These are phyloP conservation scores for Oophaga sylvatica DNA, from an alignment of 2,797 vertebrate species.

Conservation along the genomic window DNA sequence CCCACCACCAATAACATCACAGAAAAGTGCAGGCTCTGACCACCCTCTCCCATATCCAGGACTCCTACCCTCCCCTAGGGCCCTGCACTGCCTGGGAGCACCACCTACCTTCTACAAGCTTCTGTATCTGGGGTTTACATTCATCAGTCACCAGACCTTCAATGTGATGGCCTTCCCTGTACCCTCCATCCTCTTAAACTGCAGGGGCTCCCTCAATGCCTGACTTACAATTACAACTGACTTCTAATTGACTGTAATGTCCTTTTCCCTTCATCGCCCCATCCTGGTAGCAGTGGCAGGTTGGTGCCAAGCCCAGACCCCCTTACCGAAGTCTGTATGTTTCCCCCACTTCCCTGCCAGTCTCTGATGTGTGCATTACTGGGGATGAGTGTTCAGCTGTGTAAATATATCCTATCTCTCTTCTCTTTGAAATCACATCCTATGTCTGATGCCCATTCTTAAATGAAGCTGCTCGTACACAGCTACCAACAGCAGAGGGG, in stretches of 20 bases:
- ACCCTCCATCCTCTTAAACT: not conserved
- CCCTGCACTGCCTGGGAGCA: slow-evolving; percentile 24
- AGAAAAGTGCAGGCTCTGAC: slow-evolving; percentile 35
- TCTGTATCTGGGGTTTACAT: slow-evolving; percentile 55
- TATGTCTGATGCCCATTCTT: slow-evolving; percentile 39
- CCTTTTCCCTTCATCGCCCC: not conserved
- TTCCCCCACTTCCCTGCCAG: slow-evolving; percentile 17
- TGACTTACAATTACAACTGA: slow-evolving; percentile 47
- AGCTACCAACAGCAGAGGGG: not conserved
- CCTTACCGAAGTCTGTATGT: not conserved
- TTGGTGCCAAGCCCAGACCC: not conserved
- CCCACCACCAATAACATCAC: slow-evolving; percentile 26
- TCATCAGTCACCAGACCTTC: slow-evolving; percentile 44
- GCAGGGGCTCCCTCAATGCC: slow-evolving; percentile 20
- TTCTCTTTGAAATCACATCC: slow-evolving; percentile 40
- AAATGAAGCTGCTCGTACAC: slow-evolving; percentile 22
- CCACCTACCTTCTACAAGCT: slow-evolving; percentile 46
- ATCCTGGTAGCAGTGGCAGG: not conserved
- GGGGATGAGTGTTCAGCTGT: slow-evolving; percentile 53
- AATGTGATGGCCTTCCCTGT: slow-evolving; percentile 34
- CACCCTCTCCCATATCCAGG: slow-evolving; percentile 39
- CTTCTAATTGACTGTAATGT: slow-evolving; percentile 46
- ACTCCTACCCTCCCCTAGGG: slow-evolving; percentile 17
- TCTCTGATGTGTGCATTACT: slow-evolving; percentile 54
- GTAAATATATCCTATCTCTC: slow-evolving; percentile 57